A percentile compares a stretch with the other conserved stretches of the same genome.
Conservation (phyloP, 2,113 vertebrate species). For the Cygnus buccinator region DNA sequence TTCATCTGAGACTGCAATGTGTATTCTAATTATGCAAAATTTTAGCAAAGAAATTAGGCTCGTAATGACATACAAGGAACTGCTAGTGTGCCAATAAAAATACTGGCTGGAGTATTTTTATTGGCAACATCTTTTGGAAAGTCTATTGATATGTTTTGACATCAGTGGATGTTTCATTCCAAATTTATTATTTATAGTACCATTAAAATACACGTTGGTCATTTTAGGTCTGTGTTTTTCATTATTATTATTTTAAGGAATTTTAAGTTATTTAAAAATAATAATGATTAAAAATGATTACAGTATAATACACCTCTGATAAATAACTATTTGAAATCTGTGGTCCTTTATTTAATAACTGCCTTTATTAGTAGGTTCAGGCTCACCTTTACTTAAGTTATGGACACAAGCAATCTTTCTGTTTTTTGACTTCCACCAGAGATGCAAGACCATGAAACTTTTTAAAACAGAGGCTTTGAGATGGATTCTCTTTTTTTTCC, state of each 20-base stretch:
- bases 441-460: neutral
- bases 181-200: neutral
- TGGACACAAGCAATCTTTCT: neutral
- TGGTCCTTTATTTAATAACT: neutral
- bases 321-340: neutral
- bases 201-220: neutral
- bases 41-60: neutral
- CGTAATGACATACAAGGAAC: neutral
- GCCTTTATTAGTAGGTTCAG: neutral
- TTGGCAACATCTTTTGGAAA: neutral
- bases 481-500: neutral
- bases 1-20: neutral
- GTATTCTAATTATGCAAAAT: slow-evolving; percentile 12
- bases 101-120: neutral
- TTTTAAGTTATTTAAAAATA: neutral
- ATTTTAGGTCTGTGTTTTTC: neutral
- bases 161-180: neutral
- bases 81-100: neutral
- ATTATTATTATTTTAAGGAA: no score
- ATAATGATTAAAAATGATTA: no score
- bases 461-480: neutral
- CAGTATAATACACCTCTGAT: neutral
- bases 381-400: neutral
- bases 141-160: neutral
- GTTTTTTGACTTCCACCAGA: neutral